Evolutionary conservation across 2,113 vertebrate species (phyloP).

Genomic region (Leuciscus idus): DNA sequence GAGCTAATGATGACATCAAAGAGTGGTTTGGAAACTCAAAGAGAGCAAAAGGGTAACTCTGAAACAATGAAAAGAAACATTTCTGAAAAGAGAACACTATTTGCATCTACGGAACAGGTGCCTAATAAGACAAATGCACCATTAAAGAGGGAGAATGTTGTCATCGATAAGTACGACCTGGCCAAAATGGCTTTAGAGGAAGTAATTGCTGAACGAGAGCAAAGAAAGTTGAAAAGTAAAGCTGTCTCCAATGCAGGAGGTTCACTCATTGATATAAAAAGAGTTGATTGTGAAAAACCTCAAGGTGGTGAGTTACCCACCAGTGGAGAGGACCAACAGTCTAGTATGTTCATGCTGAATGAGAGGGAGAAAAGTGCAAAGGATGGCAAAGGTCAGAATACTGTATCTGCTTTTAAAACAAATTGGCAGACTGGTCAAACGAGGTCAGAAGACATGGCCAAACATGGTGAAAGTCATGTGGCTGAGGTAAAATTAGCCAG

Average conservation of each 20-base stretch:
- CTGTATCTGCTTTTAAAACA: slow-evolving; percentile 35
- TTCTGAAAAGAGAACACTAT: slow-evolving; percentile 66
- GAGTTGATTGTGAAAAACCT: slow-evolving; percentile 46
- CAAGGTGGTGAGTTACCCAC: neutral
- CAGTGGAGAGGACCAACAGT: slow-evolving; percentile 44
- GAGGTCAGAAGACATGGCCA: slow-evolving; percentile 62
- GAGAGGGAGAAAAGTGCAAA: slow-evolving; percentile 55
- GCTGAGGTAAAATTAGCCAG: slow-evolving; percentile 45
- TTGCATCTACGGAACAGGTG: slow-evolving; percentile 64
- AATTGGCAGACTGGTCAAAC: slow-evolving; percentile 62
- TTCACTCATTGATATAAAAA: slow-evolving; percentile 34
- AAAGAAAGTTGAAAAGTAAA: slow-evolving; percentile 53
- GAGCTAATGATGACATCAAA: neutral
- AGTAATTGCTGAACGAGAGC: slow-evolving; percentile 71
- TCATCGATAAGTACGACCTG: slow-evolving; percentile 69
- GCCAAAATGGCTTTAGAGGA: slow-evolving; percentile 75
- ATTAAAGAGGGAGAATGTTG: slow-evolving; percentile 57
- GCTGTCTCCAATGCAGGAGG: neutral
- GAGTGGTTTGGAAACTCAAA: slow-evolving; percentile 63
- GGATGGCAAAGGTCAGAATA: slow-evolving; percentile 63
- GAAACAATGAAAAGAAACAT: slow-evolving; percentile 74
- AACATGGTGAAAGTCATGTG: slow-evolving; percentile 55
- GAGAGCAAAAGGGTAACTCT: slow-evolving; percentile 67
- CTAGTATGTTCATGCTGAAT: slow-evolving; percentile 26
- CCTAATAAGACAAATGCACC: slow-evolving; percentile 50